Conservation (phyloP, 2,888 invertebrate genomes). For the Halictus quadricinctus region DNA sequence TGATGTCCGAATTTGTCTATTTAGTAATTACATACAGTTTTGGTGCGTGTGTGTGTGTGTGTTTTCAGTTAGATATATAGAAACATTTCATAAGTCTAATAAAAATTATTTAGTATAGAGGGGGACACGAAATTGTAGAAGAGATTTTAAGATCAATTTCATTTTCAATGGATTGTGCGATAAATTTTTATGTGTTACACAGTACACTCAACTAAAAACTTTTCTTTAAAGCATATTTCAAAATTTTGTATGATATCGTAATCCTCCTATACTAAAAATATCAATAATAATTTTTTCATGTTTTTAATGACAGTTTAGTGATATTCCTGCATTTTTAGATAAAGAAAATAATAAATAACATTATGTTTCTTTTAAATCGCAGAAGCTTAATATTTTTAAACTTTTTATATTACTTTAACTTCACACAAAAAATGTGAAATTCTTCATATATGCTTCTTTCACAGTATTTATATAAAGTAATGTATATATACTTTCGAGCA, state of each 20-base stretch:
- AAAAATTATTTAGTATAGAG: not conserved
- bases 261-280: not conserved
- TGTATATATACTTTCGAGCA: not conserved
- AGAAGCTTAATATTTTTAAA: constrained; percentile 9
- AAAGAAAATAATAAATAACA: not conserved
- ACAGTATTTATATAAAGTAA: not conserved
- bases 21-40: not conserved
- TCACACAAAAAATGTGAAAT: constrained; percentile 32
- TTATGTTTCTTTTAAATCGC: not conserved
- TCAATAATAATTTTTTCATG: not conserved
- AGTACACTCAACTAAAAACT: not conserved
- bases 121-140: not conserved
- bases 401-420: constrained; percentile 26
- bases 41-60: not conserved
- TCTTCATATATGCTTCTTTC: constrained; percentile 16
- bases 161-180: not conserved
- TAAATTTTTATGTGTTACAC: not conserved
- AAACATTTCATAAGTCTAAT: not conserved
- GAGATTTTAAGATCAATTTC: not conserved
- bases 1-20: not conserved
- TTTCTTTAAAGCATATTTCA: not conserved
- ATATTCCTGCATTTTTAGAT: not conserved
- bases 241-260: not conserved
- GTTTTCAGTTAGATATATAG: not conserved
- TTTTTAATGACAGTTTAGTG: not conserved